Base-by-base conservation (phyloP, 2,113 vertebrate species). In the Sitta europaea region DNA sequence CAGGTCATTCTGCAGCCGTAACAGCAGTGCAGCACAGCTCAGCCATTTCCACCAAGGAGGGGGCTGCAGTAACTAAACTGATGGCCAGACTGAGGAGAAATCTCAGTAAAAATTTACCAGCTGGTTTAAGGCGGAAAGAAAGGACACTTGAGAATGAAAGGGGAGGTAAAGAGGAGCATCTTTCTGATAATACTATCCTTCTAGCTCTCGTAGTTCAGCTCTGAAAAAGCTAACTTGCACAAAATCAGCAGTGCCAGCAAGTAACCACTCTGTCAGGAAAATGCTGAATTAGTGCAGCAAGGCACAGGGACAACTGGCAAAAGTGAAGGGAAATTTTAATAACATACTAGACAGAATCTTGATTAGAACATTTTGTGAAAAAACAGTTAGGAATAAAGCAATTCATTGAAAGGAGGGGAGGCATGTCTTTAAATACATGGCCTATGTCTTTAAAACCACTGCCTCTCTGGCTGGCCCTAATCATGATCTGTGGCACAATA, bases 1-100 rank as follows among this genome's bases (percentile, higher is more conserved):
- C 95, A 90, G 96, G 96, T 97, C 95, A 97, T 93, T 94, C 94
- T 93, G 72, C 13, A 54, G 88, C 84, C 66, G 6, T 66, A 94
- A 92, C 58, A 87, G 82, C 12, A 1, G 80, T n/a, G 5, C 78
- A 86, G 93, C 73, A 21, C 51, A 29, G 68, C 83, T 55, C 88
- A 70, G 73, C 33, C 80, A 27, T 90, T 92, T 87, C 87, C 78
- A 76, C 75, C 19, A 50, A 47, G 65, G 76, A 76, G 58, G 14
- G 23, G 14, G 20, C 35, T 85, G 48, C 45, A 80, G 70, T 75
- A 71, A 13, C 10, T 85, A 66, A 84, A 92, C 67, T 59, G 78
- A 87, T 54, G 57, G 71, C 38, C 45, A 85, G 58, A 57, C 3
- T 59, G 45, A 16, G 81, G 58, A 35, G 17, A 72, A 45, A 48